These are phyloP conservation scores for Leucosticte australis DNA, from an alignment of 2,113 vertebrate species.

Conservation along the genomic window DNA sequence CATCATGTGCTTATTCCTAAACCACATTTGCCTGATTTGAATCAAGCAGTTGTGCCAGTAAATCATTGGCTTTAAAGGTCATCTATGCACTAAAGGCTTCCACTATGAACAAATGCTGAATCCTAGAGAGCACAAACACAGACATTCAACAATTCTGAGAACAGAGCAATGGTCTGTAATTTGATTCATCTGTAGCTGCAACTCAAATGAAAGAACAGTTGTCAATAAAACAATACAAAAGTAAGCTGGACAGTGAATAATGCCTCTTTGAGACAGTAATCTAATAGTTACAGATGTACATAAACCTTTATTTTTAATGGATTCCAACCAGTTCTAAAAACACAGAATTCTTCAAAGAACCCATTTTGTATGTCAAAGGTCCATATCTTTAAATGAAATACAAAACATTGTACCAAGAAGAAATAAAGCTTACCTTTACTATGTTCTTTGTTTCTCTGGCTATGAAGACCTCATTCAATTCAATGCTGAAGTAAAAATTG, in stretches of 20 bases:
- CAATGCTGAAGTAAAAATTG: constrained; percentile 76
- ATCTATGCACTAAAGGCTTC: background rate
- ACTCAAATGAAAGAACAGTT: background rate
- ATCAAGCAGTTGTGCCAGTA: background rate
- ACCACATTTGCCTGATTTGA: background rate
- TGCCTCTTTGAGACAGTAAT: background rate
- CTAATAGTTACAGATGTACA: background rate
- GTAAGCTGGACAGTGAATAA: background rate
- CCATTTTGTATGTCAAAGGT: background rate
- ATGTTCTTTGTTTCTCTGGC: constrained; percentile 75
- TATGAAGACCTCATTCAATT: constrained; percentile 80
- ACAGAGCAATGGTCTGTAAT: background rate
- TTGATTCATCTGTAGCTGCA: constrained; percentile 15
- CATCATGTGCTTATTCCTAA: background rate
- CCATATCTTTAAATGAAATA: background rate
- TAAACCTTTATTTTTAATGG: background rate
- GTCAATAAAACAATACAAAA: background rate
- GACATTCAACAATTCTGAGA: background rate
- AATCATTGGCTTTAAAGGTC: background rate
- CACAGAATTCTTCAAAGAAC: accelerated
- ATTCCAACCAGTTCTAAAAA: background rate
- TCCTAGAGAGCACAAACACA: background rate
- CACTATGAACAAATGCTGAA: background rate
- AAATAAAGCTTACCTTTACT: constrained; percentile 79
- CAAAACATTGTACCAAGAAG: background rate